Evolutionary conservation across 2,113 vertebrate species (phyloP).

Genomic region (Saimiri boliviensis): DNA sequence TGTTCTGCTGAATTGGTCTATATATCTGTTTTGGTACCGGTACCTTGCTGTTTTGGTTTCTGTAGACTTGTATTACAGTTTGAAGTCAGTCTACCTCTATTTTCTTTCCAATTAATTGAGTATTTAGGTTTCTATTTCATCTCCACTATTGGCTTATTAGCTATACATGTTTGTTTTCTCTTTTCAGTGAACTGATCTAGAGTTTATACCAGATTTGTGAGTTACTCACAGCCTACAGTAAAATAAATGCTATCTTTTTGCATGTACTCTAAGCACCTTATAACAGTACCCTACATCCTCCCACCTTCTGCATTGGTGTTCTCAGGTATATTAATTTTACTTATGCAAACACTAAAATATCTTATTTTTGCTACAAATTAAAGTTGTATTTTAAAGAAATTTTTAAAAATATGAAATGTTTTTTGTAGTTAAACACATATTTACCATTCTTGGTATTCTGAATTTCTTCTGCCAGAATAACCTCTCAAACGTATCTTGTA

Average conservation of each 20-base stretch:
- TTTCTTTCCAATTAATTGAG: not conserved
- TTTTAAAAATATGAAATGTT: not conserved
- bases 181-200: not conserved
- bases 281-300: not conserved
- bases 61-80: too few relatives aligned
- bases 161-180: not conserved
- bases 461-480: not conserved
- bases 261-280: not conserved
- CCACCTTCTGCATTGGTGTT: not conserved
- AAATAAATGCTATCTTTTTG: not conserved
- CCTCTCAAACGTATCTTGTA: not conserved
- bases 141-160: not conserved
- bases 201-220: not conserved
- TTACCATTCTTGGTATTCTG: not conserved
- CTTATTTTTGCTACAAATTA: not conserved
- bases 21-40: too few relatives aligned
- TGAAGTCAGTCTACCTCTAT: too few relatives aligned
- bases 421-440: not conserved
- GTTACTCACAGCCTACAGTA: not conserved
- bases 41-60: too few relatives aligned
- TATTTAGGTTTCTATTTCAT: not conserved
- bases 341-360: not conserved
- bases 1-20: too few relatives aligned
- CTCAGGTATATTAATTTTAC: not conserved
- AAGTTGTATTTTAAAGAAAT: not conserved